Evolutionary conservation across 1,140 invertebrate genomes (phyloP).

Genomic region (Arion vulgaris): DNA sequence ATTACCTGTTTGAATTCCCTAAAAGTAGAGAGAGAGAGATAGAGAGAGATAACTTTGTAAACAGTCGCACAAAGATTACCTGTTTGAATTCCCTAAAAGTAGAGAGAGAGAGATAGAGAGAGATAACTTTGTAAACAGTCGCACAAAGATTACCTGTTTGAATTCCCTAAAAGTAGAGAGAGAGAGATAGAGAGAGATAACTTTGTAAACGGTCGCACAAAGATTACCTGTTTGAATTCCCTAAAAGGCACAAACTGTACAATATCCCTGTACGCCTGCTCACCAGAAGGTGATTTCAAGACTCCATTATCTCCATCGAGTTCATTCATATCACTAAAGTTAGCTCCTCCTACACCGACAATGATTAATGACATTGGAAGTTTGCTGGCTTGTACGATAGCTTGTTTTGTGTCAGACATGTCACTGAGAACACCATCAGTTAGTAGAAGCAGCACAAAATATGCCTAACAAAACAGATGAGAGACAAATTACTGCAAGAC

Average conservation of each 20-base stretch:
- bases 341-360: slow-evolving; percentile 78
- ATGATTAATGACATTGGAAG: slow-evolving; percentile 79
- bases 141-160: not conserved
- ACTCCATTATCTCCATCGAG: slow-evolving; percentile 76
- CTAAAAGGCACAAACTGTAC: slow-evolving; percentile 78
- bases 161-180: not conserved
- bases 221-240: slow-evolving; percentile 69
- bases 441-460: slow-evolving; percentile 79
- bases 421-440: slow-evolving; percentile 82
- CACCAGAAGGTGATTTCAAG: slow-evolving; percentile 68
- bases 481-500: no score
- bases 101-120: not conserved
- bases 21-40: no score
- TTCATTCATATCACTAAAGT: slow-evolving; percentile 76
- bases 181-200: not conserved
- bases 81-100: not conserved
- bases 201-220: slow-evolving; percentile 14
- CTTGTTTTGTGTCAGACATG: slow-evolving; percentile 78
- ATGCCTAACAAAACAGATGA: slow-evolving; percentile 70
- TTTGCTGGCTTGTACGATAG: slow-evolving; percentile 75
- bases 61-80: no score
- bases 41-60: no score
- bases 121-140: not conserved
- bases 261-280: slow-evolving; percentile 75
- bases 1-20: no score